These are phyloP conservation scores for Panorpa germanica DNA, from an alignment of 2,888 invertebrate species.

Conservation along the genomic window DNA sequence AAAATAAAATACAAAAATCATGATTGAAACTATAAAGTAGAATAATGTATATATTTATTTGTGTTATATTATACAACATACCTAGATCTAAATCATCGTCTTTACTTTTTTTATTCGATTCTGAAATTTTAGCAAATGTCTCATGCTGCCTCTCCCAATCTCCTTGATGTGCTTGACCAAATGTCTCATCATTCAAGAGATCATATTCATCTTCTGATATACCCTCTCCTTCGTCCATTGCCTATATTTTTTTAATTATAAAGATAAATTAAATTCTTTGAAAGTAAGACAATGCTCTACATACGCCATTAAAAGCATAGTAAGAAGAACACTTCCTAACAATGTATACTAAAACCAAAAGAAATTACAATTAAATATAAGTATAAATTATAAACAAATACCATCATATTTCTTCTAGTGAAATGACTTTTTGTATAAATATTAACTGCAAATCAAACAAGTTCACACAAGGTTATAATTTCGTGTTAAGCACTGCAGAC, in stretches of 20 bases:
- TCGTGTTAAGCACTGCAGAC: too few species aligned
- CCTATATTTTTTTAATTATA: slow-evolving; percentile 32
- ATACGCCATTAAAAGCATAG: slow-evolving; percentile 10
- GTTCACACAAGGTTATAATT: too few species aligned
- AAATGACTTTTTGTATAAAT: slow-evolving; percentile 6
- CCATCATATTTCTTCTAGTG: slow-evolving; percentile 1
- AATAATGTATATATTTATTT: slow-evolving; percentile 1
- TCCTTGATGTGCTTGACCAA: slow-evolving; percentile 56
- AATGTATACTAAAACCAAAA: slow-evolving; percentile 9
- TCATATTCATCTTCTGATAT: slow-evolving; percentile 71
- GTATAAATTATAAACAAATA: background rate
- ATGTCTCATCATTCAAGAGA: slow-evolving; percentile 83
- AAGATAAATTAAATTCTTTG: slow-evolving; percentile 14
- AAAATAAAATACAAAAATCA: background rate
- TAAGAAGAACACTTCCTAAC: slow-evolving; percentile 9
- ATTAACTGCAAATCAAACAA: background rate
- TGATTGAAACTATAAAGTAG: background rate
- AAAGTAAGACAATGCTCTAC: slow-evolving; percentile 19
- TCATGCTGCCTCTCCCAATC: slow-evolving; percentile 62
- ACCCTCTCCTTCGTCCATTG: slow-evolving; percentile 37
- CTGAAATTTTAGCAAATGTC: slow-evolving; percentile 42
- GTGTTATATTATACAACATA: slow-evolving; percentile 5
- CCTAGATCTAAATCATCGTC: slow-evolving; percentile 21
- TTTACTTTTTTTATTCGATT: too few species aligned
- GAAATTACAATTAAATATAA: background rate